phyloP scores from a whole-genome alignment of 2,113 vertebrate genomes.

The Neolamprologus cancellatus region DNA sequence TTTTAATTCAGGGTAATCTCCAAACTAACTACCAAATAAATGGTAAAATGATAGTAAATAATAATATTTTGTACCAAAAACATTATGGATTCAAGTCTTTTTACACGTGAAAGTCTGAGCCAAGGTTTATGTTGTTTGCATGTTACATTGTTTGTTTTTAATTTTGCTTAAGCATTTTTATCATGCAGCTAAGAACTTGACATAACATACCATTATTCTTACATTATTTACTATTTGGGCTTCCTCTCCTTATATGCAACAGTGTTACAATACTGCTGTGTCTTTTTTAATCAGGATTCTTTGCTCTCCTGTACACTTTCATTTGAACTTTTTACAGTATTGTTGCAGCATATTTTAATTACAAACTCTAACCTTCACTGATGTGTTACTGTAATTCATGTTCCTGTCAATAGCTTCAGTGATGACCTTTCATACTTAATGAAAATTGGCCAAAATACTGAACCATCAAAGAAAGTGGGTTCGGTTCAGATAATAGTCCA shows the following conservation, averaged over 20 bases:
- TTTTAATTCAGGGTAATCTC: background rate
- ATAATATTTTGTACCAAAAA: background rate
- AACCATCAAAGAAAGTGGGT: background rate
- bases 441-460: background rate
- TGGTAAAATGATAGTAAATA: background rate
- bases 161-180: background rate
- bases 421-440: background rate
- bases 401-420: background rate
- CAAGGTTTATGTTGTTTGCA: background rate
- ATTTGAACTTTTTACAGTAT: background rate
- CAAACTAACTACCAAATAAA: background rate
- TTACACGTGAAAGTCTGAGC: background rate
- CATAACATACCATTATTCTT: background rate
- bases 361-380: background rate
- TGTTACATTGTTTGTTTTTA: background rate
- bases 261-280: background rate
- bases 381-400: background rate
- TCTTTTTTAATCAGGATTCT: background rate
- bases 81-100: background rate
- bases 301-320: background rate
- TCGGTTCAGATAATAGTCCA: background rate
- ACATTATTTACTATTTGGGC: background rate
- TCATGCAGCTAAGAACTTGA: background rate
- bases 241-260: background rate
- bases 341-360: background rate